Evolutionary conservation across 2,888 invertebrate genomes (phyloP), one percentile per base, ranked within the genome.

Genomic region (Amphimallon solstitiale): DNA sequence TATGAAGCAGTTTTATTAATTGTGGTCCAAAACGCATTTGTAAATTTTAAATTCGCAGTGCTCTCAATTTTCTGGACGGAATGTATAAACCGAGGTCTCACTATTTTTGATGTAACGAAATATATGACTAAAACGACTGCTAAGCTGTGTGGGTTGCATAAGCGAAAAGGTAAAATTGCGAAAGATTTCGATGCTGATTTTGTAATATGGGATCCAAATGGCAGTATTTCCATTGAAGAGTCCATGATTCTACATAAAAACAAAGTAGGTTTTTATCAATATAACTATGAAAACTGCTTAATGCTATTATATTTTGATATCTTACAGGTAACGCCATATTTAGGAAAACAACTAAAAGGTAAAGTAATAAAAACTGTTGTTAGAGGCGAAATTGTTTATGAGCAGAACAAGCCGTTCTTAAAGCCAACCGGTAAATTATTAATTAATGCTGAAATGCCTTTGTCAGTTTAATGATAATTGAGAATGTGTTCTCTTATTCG

Each of bases 121-220:
- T 85, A 88, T 64, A 82, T 92, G 80, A 88, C 88, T 65, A 77
- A 81, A 12, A 86, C 84, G 17, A 89, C 91, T 0, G 89, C 91
- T 0, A 80, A 83, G 67, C 79, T 92, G 1, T 88, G 89, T 70
- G 87, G 89, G 0, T 79, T 92, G 15, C 84, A 87, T 63, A 74
- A 84, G 12, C 79, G 82, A 1, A 92, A 92, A 78, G 90, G 91
- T 0, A 83, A 85, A 65, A 80, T 92, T 23, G 82, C 83, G 49
- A 82, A 83, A 3, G 90, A 90, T 3, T 85, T 85, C 59, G 91
- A 92, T 74, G 92, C 91, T 0, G 92, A 92, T 77, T 85, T 92
- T 48, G 88, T 92, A 56, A 85, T 90, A 69, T 92, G 91, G 84
- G 86, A 90, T 78, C 89, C 91, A 0, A 86, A 90, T 2, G 85